Evolutionary conservation across 1,140 invertebrate species (phyloP).

Genomic region (Rhyzopertha dominica): DNA sequence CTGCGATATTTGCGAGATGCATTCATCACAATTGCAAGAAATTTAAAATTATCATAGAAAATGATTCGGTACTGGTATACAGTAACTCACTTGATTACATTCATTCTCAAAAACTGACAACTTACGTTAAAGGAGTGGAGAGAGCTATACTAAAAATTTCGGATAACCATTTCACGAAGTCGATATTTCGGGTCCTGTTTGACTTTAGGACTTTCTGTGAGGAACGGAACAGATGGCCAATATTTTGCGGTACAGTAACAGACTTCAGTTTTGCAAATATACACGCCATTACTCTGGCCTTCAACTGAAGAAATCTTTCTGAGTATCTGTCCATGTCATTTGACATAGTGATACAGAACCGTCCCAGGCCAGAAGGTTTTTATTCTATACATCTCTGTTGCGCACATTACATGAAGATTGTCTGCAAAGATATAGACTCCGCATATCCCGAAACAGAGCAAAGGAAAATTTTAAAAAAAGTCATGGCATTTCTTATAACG

Average conservation of each 20-base stretch:
- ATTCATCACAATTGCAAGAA: too few species aligned
- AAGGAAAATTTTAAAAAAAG: conserved; percentile 6
- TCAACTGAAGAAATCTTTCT: conserved; percentile 6
- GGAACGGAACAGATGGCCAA: too few species aligned
- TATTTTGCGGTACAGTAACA: conserved; percentile 9
- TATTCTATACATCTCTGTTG: conserved; percentile 9
- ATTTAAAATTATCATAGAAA: conserved; percentile 5
- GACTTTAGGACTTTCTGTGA: too few species aligned
- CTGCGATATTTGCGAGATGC: too few species aligned
- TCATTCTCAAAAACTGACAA: conserved; percentile 3
- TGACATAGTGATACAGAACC: neutral
- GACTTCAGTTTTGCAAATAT: conserved; percentile 15
- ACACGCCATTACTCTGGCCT: conserved; percentile 14
- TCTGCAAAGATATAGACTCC: conserved; percentile 9
- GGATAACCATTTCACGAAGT: too few species aligned
- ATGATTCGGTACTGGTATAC: conserved; percentile 1
- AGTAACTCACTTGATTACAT: conserved; percentile 5
- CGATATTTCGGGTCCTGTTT: too few species aligned
- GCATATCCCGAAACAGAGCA: neutral
- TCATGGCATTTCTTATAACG: neutral
- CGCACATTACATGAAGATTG: conserved; percentile 16
- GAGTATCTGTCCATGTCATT: conserved; percentile 9
- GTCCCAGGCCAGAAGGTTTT: neutral
- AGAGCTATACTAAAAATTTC: conserved; percentile 4
- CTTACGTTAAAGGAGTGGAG: conserved; percentile 5